A percentile compares a stretch with the other conserved stretches of the same genome.
phyloP scores from a whole-genome alignment of 2,113 vertebrate species.

The Emydura subglobosa region DNA sequence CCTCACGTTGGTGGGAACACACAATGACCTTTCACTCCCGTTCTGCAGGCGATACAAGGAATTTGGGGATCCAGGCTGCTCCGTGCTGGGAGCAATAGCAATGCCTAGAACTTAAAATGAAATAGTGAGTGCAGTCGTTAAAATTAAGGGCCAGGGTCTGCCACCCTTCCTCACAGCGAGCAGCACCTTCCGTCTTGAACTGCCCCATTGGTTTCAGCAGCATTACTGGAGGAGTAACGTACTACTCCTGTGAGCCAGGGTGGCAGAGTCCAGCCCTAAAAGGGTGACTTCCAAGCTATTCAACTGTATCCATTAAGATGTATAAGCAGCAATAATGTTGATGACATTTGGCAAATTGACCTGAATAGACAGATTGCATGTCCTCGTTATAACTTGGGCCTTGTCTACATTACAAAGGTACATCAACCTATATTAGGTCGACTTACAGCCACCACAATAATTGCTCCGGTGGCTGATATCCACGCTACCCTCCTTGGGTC shows the following conservation, averaged over 20 bases:
- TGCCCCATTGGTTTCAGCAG: background rate
- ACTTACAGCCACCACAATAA: too few relatives aligned
- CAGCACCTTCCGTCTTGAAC: too few relatives aligned
- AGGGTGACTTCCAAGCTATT: background rate
- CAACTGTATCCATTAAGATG: background rate
- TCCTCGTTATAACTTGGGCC: background rate
- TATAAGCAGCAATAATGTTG: accelerated
- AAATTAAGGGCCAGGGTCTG: background rate
- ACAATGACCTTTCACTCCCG: background rate
- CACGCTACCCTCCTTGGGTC: too few relatives aligned
- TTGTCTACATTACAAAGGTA: background rate
- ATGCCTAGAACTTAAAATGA: background rate
- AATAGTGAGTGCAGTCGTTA: background rate
- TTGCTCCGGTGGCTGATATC: too few relatives aligned
- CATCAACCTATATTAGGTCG: too few relatives aligned
- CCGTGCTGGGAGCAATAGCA: background rate
- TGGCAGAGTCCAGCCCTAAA: background rate
- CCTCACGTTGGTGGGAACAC: background rate
- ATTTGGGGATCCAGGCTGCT: background rate
- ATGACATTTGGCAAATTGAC: background rate
- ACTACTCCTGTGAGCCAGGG: background rate
- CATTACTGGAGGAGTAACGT: background rate
- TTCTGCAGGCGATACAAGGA: background rate
- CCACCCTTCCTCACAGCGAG: background rate
- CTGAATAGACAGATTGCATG: background rate